Percentiles rank a stretch among this genome's conserved stretches.
phyloP scores from a whole-genome alignment of 2,888 invertebrate genomes.

The Tortricodes alternella region DNA sequence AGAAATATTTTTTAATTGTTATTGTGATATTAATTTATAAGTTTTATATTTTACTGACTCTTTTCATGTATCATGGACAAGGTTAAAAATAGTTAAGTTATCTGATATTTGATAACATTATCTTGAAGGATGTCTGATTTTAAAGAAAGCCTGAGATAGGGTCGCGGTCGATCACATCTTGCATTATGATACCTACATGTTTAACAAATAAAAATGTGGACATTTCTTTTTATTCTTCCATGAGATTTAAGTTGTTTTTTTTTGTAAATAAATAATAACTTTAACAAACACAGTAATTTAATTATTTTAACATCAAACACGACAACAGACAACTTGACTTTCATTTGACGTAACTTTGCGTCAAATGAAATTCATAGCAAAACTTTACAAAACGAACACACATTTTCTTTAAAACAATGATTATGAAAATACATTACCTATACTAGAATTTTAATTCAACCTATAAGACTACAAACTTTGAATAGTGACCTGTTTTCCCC shows the following conservation, averaged over 20 bases:
- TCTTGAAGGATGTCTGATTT: not conserved
- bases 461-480: not conserved
- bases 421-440: not conserved
- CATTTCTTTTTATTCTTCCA: too few relatives aligned
- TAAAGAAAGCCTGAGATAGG: not conserved
- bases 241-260: not conserved
- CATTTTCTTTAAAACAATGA: not conserved
- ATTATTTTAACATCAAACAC: conserved; percentile 9
- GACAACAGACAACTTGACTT: not conserved
- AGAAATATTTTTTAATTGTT: not conserved
- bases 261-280: not conserved
- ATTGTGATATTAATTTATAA: conserved; percentile 54
- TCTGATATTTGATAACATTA: conserved; percentile 12
- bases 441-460: not conserved
- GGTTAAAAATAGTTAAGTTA: conserved; percentile 16
- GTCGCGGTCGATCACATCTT: too few relatives aligned
- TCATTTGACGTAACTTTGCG: not conserved
- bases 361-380: not conserved
- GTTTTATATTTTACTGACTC: conserved; percentile 5
- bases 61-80: conserved; percentile 38
- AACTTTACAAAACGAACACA: not conserved
- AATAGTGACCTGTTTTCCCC: not conserved
- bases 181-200: too few relatives aligned
- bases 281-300: conserved; percentile 22
- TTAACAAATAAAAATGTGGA: too few relatives aligned